These are phyloP conservation scores for Patella vulgata DNA, from an alignment of 1,140 invertebrate species.

Conservation along the genomic window DNA sequence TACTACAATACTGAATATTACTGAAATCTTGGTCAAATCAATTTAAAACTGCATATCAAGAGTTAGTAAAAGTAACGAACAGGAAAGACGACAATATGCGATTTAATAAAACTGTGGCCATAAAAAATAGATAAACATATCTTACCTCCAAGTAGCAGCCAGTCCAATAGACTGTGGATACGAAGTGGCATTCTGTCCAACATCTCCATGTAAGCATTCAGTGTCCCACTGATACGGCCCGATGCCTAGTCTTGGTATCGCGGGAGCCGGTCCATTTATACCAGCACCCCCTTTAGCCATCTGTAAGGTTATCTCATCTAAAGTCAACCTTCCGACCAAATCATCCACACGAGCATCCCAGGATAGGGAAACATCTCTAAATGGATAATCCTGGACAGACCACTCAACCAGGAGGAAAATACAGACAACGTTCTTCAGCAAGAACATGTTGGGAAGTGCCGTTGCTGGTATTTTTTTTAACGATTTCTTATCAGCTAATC, in stretches of 20 bases:
- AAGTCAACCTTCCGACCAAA: conserved; percentile 37
- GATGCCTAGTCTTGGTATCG: conserved; percentile 56
- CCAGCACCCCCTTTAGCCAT: conserved; percentile 44
- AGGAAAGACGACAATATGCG: too few species aligned
- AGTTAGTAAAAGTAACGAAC: too few species aligned
- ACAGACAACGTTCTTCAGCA: too few species aligned
- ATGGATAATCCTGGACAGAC: conserved; percentile 18
- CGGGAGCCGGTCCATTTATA: conserved; percentile 53
- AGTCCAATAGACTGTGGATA: conserved; percentile 57
- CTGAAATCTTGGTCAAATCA: too few species aligned
- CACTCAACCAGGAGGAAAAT: too few species aligned
- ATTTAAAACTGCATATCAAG: too few species aligned
- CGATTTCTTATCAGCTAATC: too few species aligned
- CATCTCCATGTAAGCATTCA: conserved; percentile 60
- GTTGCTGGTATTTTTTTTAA: too few species aligned
- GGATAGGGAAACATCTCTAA: conserved; percentile 28
- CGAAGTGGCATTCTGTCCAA: conserved; percentile 46
- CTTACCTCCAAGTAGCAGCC: conserved; percentile 54
- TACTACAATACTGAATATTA: too few species aligned
- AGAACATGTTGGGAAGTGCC: too few species aligned
- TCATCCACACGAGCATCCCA: conserved; percentile 40
- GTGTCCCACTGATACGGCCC: conserved; percentile 61
- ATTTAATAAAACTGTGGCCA: too few species aligned
- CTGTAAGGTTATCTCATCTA: conserved; percentile 38
- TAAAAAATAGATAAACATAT: too few species aligned